Evolutionary conservation across 2,113 vertebrate genomes (phyloP).

Genomic region (Thamnophis sirtalis): DNA sequence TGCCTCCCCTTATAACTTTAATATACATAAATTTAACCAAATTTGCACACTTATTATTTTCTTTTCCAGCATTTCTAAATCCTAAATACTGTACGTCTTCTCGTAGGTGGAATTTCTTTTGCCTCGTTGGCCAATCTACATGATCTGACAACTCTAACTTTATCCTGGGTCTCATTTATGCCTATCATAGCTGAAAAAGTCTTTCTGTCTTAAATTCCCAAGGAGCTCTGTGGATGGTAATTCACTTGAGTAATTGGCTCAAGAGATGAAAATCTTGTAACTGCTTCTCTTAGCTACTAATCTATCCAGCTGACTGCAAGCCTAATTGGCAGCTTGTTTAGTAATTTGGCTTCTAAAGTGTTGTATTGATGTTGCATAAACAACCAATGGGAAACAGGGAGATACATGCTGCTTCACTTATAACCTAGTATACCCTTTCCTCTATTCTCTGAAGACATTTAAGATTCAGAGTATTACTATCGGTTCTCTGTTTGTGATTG

Average conservation of each 20-base stretch:
- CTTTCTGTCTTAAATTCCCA: slow-evolving; percentile 67
- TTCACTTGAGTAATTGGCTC: slow-evolving; percentile 77
- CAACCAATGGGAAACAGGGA: slow-evolving; percentile 73
- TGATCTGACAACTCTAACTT: slow-evolving; percentile 57
- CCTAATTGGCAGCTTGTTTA: slow-evolving; percentile 86
- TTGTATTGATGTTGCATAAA: slow-evolving; percentile 82
- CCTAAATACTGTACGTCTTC: slow-evolving; percentile 71
- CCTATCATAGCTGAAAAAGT: slow-evolving; percentile 56
- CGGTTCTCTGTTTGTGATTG: slow-evolving; percentile 35
- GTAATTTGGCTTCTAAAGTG: slow-evolving; percentile 84
- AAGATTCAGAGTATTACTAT: slow-evolving; percentile 37
- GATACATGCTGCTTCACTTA: slow-evolving; percentile 63
- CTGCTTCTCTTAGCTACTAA: slow-evolving; percentile 75
- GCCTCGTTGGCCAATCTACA: slow-evolving; percentile 51
- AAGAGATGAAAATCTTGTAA: slow-evolving; percentile 83
- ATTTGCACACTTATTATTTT: slow-evolving; percentile 57
- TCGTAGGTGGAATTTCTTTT: slow-evolving; percentile 61
- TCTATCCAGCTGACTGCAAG: slow-evolving; percentile 81
- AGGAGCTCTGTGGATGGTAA: slow-evolving; percentile 67
- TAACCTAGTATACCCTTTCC: slow-evolving; percentile 45
- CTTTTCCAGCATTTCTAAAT: slow-evolving; percentile 62
- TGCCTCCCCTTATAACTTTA: slow-evolving; percentile 58
- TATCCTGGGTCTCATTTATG: slow-evolving; percentile 54
- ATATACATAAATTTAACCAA: slow-evolving; percentile 45
- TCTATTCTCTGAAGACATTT: slow-evolving; percentile 43